These are phyloP conservation scores for Polylopha cassiicola DNA, from an alignment of 2,888 invertebrate species.

Conservation along the genomic window DNA sequence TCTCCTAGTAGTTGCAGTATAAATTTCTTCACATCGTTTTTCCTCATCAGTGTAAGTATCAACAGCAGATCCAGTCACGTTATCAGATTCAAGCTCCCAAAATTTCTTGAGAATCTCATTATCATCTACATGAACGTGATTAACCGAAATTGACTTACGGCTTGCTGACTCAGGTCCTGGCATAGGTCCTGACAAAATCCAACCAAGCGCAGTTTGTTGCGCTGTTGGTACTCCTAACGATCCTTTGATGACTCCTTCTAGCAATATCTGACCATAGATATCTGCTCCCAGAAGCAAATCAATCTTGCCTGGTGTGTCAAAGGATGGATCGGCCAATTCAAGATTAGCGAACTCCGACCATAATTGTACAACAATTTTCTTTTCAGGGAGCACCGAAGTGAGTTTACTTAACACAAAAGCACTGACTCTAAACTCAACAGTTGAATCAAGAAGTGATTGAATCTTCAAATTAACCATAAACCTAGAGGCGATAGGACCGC, in stretches of 20 bases:
- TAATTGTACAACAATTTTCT: slow-evolving; percentile 1
- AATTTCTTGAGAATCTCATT: neutral
- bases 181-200: slow-evolving; percentile 25
- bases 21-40: too few species aligned
- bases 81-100: neutral
- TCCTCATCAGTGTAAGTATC: too few species aligned
- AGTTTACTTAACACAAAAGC: slow-evolving; percentile 25
- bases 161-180: too few species aligned
- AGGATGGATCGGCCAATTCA: slow-evolving; percentile 18
- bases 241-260: slow-evolving; percentile 12
- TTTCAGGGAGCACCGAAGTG: slow-evolving; percentile 19
- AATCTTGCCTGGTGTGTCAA: slow-evolving; percentile 15
- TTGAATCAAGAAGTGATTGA: slow-evolving; percentile 19
- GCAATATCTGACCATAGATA: slow-evolving; percentile 13
- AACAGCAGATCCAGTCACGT: neutral
- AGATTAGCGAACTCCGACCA: slow-evolving; percentile 10
- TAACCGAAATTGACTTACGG: too few species aligned
- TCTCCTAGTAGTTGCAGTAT: too few species aligned
- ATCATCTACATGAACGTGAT: neutral
- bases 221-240: slow-evolving; percentile 20
- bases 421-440: slow-evolving; percentile 15
- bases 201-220: slow-evolving; percentile 25
- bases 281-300: slow-evolving; percentile 22
- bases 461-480: slow-evolving; percentile 22
- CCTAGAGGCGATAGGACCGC: slow-evolving; percentile 8